Conservation (phyloP, 1,140 invertebrate species). For the Camponotus pennsylvanicus region DNA sequence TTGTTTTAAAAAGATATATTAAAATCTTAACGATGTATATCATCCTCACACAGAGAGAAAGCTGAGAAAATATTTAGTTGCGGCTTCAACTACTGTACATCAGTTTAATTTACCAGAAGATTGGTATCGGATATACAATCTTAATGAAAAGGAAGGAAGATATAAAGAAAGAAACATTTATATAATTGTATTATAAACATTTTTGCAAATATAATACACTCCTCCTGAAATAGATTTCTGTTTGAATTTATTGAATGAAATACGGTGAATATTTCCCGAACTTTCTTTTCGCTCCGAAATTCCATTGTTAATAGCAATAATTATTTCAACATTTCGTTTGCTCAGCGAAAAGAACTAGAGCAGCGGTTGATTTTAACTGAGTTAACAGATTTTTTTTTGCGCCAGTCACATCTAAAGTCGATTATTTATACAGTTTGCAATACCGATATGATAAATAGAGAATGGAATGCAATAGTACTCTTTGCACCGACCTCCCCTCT, state of each 20-base stretch:
- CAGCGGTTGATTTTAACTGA: background rate
- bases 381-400: conserved; percentile 4
- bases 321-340: conserved; percentile 3
- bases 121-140: background rate
- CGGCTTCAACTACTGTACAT: background rate
- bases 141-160: background rate
- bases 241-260: background rate
- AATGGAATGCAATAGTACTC: background rate
- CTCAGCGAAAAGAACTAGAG: background rate
- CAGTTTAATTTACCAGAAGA: background rate
- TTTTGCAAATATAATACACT: background rate
- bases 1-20: conserved; percentile 9
- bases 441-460: background rate
- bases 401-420: background rate
- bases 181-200: background rate
- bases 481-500: background rate
- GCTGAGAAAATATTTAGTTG: background rate
- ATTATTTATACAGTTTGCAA: background rate
- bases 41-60: background rate
- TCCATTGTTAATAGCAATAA: background rate
- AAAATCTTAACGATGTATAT: background rate
- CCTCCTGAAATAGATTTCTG: background rate
- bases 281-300: background rate
- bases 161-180: too few species aligned
- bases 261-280: background rate